Conservation (phyloP, 2,797 vertebrate species). For the Synaphobranchus kaupii region DNA sequence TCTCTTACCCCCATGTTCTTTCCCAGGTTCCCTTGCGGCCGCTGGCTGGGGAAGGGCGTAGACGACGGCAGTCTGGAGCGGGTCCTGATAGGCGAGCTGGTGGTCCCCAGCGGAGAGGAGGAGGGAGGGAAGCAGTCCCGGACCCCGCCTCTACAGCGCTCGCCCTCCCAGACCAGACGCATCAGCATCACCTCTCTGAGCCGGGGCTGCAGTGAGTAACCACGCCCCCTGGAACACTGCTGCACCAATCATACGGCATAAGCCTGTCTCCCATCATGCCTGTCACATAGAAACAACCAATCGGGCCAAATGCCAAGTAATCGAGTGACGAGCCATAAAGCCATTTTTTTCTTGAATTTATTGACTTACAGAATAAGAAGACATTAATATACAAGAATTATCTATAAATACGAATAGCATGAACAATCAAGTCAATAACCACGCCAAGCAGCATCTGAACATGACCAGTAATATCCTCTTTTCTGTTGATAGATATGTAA, state of each 20-base stretch:
- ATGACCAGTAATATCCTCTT: background rate
- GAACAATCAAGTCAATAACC: background rate
- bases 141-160: constrained; percentile 91
- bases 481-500: background rate
- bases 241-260: background rate
- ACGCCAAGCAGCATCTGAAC: background rate
- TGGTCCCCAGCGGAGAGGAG: constrained; percentile 80
- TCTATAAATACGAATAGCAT: background rate
- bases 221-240: background rate
- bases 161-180: constrained; percentile 82
- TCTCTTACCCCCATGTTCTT: background rate
- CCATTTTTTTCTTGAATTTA: background rate
- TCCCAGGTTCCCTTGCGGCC: constrained; percentile 90
- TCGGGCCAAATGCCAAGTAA: too few relatives aligned
- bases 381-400: background rate
- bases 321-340: constrained; percentile 74
- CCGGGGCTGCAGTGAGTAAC: constrained; percentile 78
- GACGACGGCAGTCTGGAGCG: constrained; percentile 94
- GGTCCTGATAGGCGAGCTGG: constrained; percentile 92
- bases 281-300: background rate
- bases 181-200: constrained; percentile 86
- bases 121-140: constrained; percentile 86
- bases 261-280: background rate
- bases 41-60: constrained; percentile 93
- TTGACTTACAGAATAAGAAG: background rate